Conservation (phyloP, 2,888 invertebrate species). For the Andrena haemorrhoa region DNA sequence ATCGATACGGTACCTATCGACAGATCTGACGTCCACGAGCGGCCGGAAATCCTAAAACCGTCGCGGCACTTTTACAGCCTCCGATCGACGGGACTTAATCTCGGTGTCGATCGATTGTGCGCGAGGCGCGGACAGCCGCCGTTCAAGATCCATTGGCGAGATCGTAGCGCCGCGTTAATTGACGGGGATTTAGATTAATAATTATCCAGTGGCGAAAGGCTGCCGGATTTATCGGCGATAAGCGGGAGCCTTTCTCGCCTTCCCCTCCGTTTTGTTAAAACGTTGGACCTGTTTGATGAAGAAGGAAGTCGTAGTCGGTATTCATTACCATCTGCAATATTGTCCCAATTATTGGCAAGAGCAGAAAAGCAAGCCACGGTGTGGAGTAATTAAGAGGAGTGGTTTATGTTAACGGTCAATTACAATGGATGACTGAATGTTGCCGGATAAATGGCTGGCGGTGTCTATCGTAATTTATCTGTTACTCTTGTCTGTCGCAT, state of each 20-base stretch:
- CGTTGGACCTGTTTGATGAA: not conserved
- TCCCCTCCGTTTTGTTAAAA: too few species aligned
- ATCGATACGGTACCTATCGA: conserved; percentile 18
- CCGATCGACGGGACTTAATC: conserved; percentile 35
- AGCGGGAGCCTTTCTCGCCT: not conserved
- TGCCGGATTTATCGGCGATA: conserved; percentile 25
- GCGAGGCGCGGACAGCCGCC: conserved; percentile 40
- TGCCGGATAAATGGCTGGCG: conserved; percentile 26
- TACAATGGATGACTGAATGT: not conserved
- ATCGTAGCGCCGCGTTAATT: conserved; percentile 47
- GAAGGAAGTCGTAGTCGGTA: too few species aligned
- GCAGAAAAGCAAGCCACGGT: not conserved
- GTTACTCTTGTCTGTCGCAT: conserved; percentile 50
- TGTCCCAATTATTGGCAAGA: too few species aligned
- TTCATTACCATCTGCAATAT: too few species aligned
- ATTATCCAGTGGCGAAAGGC: conserved; percentile 35
- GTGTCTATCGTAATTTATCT: conserved; percentile 55
- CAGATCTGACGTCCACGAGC: not conserved
- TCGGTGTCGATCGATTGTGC: conserved; percentile 28
- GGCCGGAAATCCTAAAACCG: conserved; percentile 30
- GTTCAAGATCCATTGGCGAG: conserved; percentile 34
- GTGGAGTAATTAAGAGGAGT: not conserved
- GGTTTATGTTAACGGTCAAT: conserved; percentile 25
- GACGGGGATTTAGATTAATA: conserved; percentile 58
- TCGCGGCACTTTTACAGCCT: conserved; percentile 27